Conservation (phyloP, 53 echinoderm and acorn worm species). For the Echinarachnius parma region DNA sequence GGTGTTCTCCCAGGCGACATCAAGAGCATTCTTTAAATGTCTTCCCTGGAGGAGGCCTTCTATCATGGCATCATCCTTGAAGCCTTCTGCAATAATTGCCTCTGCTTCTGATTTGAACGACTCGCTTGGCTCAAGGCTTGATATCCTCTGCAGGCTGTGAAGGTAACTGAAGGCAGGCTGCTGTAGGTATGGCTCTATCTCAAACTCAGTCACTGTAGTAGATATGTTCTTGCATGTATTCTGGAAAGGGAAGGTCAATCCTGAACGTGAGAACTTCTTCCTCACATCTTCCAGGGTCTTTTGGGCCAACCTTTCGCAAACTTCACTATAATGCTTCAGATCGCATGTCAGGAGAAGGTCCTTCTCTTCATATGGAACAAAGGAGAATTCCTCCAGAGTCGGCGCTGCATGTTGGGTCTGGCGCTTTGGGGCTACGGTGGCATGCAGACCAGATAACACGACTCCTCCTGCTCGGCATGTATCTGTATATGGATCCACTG, state of each 20-base stretch:
- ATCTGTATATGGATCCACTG: slow-evolving; percentile 49
- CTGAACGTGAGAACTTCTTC: slow-evolving; percentile 26
- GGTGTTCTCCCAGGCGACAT: slow-evolving; percentile 66
- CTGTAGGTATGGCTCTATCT: slow-evolving; percentile 23
- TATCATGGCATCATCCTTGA: slow-evolving; percentile 58
- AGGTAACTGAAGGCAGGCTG: slow-evolving; percentile 54
- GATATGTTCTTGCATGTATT: neutral
- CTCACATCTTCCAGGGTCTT: slow-evolving; percentile 12
- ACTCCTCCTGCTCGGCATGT: slow-evolving; percentile 68
- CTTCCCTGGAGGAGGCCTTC: slow-evolving; percentile 48
- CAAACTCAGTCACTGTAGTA: neutral
- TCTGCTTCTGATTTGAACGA: slow-evolving; percentile 9
- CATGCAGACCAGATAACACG: slow-evolving; percentile 70
- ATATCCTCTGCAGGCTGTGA: slow-evolving; percentile 37
- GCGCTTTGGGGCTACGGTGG: slow-evolving; percentile 72
- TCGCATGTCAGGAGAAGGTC: too few species aligned
- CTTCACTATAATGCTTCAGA: slow-evolving; percentile 22
- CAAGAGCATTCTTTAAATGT: slow-evolving; percentile 65
- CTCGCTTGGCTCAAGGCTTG: slow-evolving; percentile 35
- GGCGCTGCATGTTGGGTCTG: slow-evolving; percentile 55
- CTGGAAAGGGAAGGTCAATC: slow-evolving; percentile 28
- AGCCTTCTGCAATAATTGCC: slow-evolving; percentile 34
- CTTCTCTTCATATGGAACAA: slow-evolving; percentile 65
- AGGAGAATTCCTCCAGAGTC: slow-evolving; percentile 56
- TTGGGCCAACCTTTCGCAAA: slow-evolving; percentile 35